These are phyloP conservation scores for Mesopsocus fuscifrons DNA, from an alignment of 2,888 invertebrate genomes.

Conservation along the genomic window DNA sequence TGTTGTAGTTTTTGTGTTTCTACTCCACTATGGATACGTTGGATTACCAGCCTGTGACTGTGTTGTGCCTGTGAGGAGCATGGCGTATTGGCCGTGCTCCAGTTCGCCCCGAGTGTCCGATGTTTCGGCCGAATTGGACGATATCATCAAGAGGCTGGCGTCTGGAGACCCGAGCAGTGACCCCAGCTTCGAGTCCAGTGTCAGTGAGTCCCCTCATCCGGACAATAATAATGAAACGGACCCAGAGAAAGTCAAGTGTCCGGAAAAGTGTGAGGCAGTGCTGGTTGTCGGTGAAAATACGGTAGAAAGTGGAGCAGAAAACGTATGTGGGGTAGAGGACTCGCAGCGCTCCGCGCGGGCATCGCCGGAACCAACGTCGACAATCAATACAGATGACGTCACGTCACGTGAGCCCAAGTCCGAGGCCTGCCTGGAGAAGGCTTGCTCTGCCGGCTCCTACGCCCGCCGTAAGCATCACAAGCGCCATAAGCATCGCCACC, in stretches of 20 bases:
- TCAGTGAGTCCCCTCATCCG: background rate
- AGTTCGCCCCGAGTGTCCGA: constrained; percentile 1
- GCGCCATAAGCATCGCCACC: constrained; percentile 15
- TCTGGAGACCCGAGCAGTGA: background rate
- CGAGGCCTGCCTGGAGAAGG: background rate
- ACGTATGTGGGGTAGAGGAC: constrained; percentile 8
- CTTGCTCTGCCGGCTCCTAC: constrained; percentile 16
- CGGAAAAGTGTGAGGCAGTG: background rate
- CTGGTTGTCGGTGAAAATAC: background rate
- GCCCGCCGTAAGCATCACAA: constrained; percentile 12
- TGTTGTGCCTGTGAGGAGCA: background rate
- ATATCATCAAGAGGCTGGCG: constrained; percentile 1
- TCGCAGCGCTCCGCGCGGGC: constrained; percentile 1
- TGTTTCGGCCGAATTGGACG: constrained; percentile 5
- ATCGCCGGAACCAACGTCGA: background rate
- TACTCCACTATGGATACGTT: background rate
- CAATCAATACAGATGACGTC: constrained; percentile 9
- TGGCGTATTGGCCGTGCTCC: constrained; percentile 2
- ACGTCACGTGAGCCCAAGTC: constrained; percentile 3
- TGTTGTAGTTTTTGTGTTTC: background rate
- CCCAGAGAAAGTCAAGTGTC: background rate
- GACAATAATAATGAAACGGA: constrained; percentile 3
- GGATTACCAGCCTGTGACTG: background rate
- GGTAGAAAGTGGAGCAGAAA: constrained; percentile 2
- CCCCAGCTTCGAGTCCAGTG: background rate